A percentile compares a stretch with the other conserved stretches of the same genome.
Conservation (phyloP, 2,113 vertebrate genomes). For the Psammodynastes pulverulentus region DNA sequence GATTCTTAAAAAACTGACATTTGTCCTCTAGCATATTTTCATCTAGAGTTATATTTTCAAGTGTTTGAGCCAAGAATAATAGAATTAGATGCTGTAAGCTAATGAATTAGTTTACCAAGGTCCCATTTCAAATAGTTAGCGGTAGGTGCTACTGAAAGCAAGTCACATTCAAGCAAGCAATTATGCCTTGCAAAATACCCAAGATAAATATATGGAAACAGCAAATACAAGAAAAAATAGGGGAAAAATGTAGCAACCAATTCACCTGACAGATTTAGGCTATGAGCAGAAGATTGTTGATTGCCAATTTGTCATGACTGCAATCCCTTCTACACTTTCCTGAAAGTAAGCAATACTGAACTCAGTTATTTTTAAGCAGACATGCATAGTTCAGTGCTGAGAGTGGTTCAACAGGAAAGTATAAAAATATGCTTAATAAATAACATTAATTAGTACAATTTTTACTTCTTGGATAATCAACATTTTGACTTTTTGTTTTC, state of each 20-base stretch:
- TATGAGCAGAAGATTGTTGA: background rate
- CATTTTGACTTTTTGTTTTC: background rate
- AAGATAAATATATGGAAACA: background rate
- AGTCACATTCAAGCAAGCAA: background rate
- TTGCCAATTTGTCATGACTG: background rate
- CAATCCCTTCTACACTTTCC: background rate
- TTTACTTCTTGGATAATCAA: background rate
- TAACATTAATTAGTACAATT: background rate
- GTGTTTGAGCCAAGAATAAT: background rate
- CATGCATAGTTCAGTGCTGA: background rate
- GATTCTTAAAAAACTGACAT: conserved; percentile 11
- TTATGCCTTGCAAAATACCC: background rate
- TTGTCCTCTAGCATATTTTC: conserved; percentile 24
- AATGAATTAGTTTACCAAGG: background rate
- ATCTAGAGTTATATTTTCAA: background rate
- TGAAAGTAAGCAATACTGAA: background rate
- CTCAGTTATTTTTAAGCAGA: background rate
- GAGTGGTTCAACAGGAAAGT: background rate
- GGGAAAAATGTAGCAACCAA: background rate
- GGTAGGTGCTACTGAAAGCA: background rate
- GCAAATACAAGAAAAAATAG: too few relatives aligned
- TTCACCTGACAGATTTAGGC: background rate
- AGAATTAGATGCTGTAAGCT: background rate
- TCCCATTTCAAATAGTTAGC: background rate
- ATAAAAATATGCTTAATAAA: background rate